A percentile compares a stretch with the other conserved stretches of the same genome.
Evolutionary conservation across 2,888 invertebrate species (phyloP).

Genomic region (Meiosimyza decipiens): DNA sequence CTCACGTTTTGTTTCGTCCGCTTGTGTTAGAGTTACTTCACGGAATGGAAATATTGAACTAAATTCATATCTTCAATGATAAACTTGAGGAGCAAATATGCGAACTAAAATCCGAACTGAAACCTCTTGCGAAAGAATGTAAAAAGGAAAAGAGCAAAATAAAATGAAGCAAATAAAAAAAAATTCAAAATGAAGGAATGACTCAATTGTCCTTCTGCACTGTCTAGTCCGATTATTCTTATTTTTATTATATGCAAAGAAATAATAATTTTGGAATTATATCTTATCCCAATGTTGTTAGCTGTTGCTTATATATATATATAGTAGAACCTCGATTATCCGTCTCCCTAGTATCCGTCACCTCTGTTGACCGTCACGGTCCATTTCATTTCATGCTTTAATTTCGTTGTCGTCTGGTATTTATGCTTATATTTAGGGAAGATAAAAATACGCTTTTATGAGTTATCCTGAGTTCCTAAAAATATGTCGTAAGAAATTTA

Average conservation of each 20-base stretch:
- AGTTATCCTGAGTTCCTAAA: too few species aligned
- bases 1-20: background rate
- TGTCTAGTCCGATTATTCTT: conserved; percentile 16
- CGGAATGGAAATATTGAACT: conserved; percentile 40
- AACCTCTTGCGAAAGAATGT: conserved; percentile 35
- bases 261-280: too few species aligned
- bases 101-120: conserved; percentile 38
- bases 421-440: too few species aligned
- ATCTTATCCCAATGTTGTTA: too few species aligned
- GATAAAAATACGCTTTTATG: too few species aligned
- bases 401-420: too few species aligned
- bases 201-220: conserved; percentile 57
- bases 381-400: too few species aligned
- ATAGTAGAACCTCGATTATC: too few species aligned
- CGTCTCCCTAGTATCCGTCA: too few species aligned
- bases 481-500: too few species aligned
- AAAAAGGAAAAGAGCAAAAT: conserved; percentile 21
- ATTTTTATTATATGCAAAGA: background rate
- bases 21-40: conserved; percentile 34
- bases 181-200: conserved; percentile 42
- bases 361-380: too few species aligned
- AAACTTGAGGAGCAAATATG: conserved; percentile 27
- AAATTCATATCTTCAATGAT: conserved; percentile 33
- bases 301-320: too few species aligned
- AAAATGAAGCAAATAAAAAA: conserved; percentile 22